Conservation (phyloP, 1,140 invertebrate genomes). For the Neelides sp. region DNA sequence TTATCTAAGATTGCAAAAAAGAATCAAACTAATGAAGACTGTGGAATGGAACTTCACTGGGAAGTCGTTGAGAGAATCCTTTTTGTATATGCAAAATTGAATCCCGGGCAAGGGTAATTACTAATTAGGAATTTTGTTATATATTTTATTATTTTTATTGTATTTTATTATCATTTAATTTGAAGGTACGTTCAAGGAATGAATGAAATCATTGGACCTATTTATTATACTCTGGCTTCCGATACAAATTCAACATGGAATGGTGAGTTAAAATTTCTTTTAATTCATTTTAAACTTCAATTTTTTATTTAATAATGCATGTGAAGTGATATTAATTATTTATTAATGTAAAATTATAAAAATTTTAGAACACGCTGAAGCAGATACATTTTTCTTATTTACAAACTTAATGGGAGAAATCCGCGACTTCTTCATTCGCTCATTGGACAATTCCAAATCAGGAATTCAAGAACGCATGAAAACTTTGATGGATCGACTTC, state of each 20-base stretch:
- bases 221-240: conserved; percentile 92
- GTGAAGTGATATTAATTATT: neutral
- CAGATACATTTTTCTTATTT: conserved; percentile 95
- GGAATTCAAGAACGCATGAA: conserved; percentile 78
- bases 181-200: conserved; percentile 85
- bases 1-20: conserved; percentile 4
- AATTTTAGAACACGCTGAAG: conserved; percentile 81
- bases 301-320: conserved; percentile 11
- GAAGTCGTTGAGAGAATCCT: conserved; percentile 94
- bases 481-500: conserved; percentile 58
- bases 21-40: too few species aligned
- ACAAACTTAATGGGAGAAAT: conserved; percentile 95
- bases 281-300: too few species aligned
- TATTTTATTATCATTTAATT: neutral
- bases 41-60: conserved; percentile 65
- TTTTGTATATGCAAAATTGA: conserved; percentile 94
- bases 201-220: conserved; percentile 98
- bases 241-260: conserved; percentile 69
- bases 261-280: conserved; percentile 43
- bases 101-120: conserved; percentile 74
- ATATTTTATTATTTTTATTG: neutral
- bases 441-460: conserved; percentile 79
- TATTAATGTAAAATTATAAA: too few species aligned
- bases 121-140: neutral
- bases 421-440: conserved; percentile 92